These are phyloP conservation scores for Melanotaenia trifasciata DNA, from an alignment of 2,797 vertebrate species.

Conservation along the genomic window DNA sequence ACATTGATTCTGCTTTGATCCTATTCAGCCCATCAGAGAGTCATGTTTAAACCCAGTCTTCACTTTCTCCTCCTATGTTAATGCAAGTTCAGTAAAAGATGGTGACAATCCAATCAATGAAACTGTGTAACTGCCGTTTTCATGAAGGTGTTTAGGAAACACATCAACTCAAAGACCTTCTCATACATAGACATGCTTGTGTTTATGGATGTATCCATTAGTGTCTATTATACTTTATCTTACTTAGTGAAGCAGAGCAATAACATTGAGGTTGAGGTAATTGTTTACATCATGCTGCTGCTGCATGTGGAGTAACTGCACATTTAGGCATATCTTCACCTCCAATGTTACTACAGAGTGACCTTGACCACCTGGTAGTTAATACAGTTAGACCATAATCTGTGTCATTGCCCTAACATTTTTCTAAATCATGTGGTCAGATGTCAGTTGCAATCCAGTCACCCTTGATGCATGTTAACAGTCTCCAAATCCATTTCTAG, in stretches of 20 bases:
- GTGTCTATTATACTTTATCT: not conserved
- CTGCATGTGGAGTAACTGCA: not conserved
- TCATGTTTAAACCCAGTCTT: not conserved
- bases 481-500: conserved; percentile 8
- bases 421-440: conserved; percentile 20
- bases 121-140: not conserved
- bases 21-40: conserved; percentile 3
- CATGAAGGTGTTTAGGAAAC: not conserved
- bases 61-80: conserved; percentile 7
- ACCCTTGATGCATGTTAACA: conserved; percentile 33
- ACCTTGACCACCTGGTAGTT: conserved; percentile 32
- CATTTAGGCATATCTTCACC: conserved; percentile 1
- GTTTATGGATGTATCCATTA: not conserved
- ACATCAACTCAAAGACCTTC: not conserved
- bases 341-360: conserved; percentile 10
- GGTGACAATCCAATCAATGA: not conserved
- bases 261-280: conserved; percentile 6
- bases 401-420: conserved; percentile 8
- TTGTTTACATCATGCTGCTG: conserved; percentile 4
- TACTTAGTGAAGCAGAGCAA: not conserved
- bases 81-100: not conserved
- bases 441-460: conserved; percentile 30
- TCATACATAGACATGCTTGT: not conserved
- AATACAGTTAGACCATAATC: conserved; percentile 27
- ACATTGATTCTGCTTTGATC: not conserved